These are phyloP conservation scores for Mamestra brassicae DNA, from an alignment of 2,888 invertebrate species.

Conservation along the genomic window DNA sequence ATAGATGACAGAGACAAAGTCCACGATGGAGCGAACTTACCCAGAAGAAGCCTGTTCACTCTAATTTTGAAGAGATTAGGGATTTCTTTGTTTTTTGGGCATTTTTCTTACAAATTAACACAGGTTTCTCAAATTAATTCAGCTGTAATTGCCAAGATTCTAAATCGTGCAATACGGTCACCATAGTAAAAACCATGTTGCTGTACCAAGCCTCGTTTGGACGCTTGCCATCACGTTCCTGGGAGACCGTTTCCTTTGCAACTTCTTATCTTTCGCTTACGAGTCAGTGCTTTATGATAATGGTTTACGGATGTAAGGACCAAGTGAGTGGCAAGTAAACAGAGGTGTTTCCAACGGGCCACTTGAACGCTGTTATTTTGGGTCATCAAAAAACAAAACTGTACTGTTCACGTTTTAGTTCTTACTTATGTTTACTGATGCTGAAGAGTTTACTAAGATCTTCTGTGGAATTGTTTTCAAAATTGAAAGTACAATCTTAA, in stretches of 20 bases:
- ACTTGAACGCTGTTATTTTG: background rate
- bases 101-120: background rate
- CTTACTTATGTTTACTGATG: background rate
- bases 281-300: slow-evolving; percentile 26
- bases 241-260: slow-evolving; percentile 50
- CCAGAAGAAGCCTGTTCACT: too few relatives aligned
- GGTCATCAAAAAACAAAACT: background rate
- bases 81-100: too few relatives aligned
- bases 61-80: too few relatives aligned
- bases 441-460: too few relatives aligned
- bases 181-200: slow-evolving; percentile 20
- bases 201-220: slow-evolving; percentile 70
- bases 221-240: slow-evolving; percentile 70
- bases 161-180: slow-evolving; percentile 7
- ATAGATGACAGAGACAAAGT: too few relatives aligned
- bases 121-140: background rate
- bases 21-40: too few relatives aligned
- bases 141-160: background rate
- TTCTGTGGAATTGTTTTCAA: background rate
- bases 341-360: background rate
- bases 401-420: too few relatives aligned
- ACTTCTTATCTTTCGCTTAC: slow-evolving; percentile 11
- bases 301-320: background rate
- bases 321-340: background rate
- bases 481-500: background rate